Evolutionary conservation across 2,113 vertebrate genomes (phyloP), one percentile per base, ranked within the genome.

Genomic region (Corythaixoides concolor): DNA sequence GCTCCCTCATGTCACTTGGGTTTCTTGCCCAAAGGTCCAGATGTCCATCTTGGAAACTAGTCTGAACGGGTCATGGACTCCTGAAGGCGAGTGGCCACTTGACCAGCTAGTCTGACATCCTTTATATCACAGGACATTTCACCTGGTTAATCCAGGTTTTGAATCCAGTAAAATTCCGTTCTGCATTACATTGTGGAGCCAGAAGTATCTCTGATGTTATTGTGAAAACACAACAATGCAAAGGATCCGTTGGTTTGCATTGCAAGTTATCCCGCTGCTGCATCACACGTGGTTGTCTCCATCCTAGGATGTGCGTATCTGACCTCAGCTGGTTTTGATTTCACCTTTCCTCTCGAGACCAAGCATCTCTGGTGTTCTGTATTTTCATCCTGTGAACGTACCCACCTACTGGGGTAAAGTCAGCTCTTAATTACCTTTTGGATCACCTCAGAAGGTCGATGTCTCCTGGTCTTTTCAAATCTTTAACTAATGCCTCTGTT

Each of bases 171-270:
- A 33, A 47, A 24, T 70, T 33, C 72, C 19, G 1, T 18, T 24
- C 39, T 19, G 8, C 10, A 5, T 3, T 33, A 28, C 10, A 5
- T 1, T 1, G 56, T 8, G 39, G 33, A 52, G 11, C 28, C 79
- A 72, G 52, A 5, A 69, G 4, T 2, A 1, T 26, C 66, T n/a
- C 30, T 4, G 12, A 14, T 8, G 30, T 37, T 23, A 2, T 0
- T 3, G 43, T 50, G 81, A 5, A 43, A 45, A 5, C 21, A 2
- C 1, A 13, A 21, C 1, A 17, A 8, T 1, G 3, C 49, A 2
- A 12, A 56, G 56, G 78, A 4, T 9, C 59, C 2, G 0, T 5
- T 2, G 12, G 3, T 43, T 30, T 20, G 33, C 15, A 1, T 1
- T 41, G 49, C 24, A 20, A 3, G 9, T 11, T 11, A 9, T n/a